Percentiles rank a stretch among this genome's conserved stretches.
Conservation (phyloP, 1,140 invertebrate genomes). For the Ladona fulva region DNA sequence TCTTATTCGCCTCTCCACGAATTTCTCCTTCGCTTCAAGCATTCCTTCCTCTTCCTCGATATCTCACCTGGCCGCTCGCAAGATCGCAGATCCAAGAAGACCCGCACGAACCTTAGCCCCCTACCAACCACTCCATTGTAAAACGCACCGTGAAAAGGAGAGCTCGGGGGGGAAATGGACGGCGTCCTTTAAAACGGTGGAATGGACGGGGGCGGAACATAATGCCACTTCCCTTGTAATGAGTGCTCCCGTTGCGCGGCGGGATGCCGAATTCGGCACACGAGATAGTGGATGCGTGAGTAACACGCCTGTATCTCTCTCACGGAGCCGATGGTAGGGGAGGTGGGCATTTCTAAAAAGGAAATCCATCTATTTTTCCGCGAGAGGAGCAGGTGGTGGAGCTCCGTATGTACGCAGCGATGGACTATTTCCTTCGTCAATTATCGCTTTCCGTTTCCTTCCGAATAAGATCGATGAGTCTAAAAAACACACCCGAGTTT, state of each 20-base stretch:
- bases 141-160: too few species aligned
- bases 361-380: conserved; percentile 1
- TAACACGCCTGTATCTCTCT: too few species aligned
- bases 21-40: too few species aligned
- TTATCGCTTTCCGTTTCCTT: background rate
- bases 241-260: background rate
- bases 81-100: too few species aligned
- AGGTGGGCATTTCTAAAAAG: background rate
- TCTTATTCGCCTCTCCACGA: too few species aligned
- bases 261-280: background rate
- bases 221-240: background rate
- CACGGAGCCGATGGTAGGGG: too few species aligned
- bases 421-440: background rate
- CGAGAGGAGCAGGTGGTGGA: background rate
- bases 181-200: background rate
- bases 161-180: background rate
- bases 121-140: too few species aligned
- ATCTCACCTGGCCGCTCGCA: too few species aligned
- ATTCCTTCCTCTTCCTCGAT: too few species aligned
- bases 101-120: too few species aligned
- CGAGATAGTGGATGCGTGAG: background rate
- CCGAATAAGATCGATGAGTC: background rate
- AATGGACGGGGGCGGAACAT: background rate
- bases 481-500: background rate
- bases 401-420: background rate